Evolutionary conservation across 1,140 invertebrate genomes (phyloP).

Genomic region (Caerostris darwini): DNA sequence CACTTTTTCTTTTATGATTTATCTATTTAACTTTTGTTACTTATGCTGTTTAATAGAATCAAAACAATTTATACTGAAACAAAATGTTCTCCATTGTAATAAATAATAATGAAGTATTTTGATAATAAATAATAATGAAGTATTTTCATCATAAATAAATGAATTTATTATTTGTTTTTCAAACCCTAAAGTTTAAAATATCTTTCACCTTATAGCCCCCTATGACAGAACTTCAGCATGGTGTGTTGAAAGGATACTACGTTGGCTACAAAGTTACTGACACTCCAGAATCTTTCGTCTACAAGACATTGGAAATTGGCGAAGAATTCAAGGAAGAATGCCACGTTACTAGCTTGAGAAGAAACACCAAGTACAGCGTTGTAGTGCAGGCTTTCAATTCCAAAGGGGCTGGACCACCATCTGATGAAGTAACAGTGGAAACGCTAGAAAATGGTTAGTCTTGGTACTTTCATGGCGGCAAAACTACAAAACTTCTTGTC

Average conservation of each 20-base stretch:
- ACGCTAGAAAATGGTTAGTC: constrained; percentile 77
- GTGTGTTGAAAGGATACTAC: constrained; percentile 82
- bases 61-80: no score
- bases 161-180: no score
- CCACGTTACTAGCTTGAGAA: constrained; percentile 73
- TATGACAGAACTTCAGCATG: constrained; percentile 80
- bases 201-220: constrained; percentile 81
- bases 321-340: constrained; percentile 78
- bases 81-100: no score
- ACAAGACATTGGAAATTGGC: constrained; percentile 80
- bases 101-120: no score
- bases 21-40: no score
- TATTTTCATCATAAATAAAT: no score
- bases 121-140: no score
- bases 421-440: constrained; percentile 76
- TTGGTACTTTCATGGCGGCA: no score
- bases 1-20: no score
- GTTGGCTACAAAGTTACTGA: constrained; percentile 79
- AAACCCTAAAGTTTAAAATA: no score
- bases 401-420: constrained; percentile 84
- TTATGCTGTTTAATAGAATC: no score
- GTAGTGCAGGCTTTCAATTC: constrained; percentile 95
- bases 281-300: constrained; percentile 77
- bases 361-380: constrained; percentile 78
- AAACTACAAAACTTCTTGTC: no score